A percentile compares a stretch with the other conserved stretches of the same genome.
phyloP scores from a whole-genome alignment of 2,797 vertebrate genomes.

The Acanthopagrus latus region DNA sequence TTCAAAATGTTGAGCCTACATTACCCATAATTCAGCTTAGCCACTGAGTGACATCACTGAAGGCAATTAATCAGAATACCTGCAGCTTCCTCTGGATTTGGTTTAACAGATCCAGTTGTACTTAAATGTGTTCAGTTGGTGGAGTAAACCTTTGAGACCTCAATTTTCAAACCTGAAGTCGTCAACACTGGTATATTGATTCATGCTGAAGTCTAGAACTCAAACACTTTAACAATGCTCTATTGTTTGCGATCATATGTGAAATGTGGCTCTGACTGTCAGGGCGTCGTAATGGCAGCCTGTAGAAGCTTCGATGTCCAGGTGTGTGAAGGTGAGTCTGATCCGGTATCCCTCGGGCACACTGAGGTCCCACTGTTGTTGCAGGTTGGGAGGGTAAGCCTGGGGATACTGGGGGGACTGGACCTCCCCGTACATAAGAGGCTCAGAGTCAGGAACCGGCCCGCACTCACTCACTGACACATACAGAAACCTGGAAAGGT shows the following conservation, averaged over 20 bases:
- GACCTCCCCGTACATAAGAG: conserved; percentile 77
- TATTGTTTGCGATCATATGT: conserved; percentile 20
- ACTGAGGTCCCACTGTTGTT: conserved; percentile 85
- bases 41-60: no score
- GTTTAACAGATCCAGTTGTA: no score
- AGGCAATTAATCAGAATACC: no score
- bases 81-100: no score
- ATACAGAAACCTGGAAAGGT: conserved; percentile 67
- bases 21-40: no score
- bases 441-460: conserved; percentile 40
- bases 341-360: conserved; percentile 90
- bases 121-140: no score
- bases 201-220: background rate
- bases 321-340: conserved; percentile 89
- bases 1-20: no score
- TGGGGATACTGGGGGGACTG: conserved; percentile 86
- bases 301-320: conserved; percentile 90
- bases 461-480: conserved; percentile 47
- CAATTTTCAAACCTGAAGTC: background rate
- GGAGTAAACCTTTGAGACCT: background rate
- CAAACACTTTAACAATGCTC: background rate
- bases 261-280: conserved; percentile 81
- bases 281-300: conserved; percentile 89
- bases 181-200: background rate
- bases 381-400: conserved; percentile 71